Base-by-base conservation (phyloP, 2,888 invertebrate species). In the Syrphus vitripennis region DNA sequence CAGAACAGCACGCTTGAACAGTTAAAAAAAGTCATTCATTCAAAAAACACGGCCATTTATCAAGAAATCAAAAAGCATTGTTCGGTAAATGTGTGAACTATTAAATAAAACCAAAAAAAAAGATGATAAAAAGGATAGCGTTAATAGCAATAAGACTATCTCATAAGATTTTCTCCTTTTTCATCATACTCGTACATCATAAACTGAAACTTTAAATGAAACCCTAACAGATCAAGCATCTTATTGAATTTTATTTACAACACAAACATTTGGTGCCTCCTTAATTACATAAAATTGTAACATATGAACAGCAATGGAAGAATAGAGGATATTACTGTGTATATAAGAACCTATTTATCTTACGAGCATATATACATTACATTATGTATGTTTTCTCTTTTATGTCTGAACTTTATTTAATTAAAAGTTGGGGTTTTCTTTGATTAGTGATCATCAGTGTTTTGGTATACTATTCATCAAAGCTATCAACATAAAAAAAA, bases 351-450 rank as follows among this genome's bases (percentile, higher is more conserved):
- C 63, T 63, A 63, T 24, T 29, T 37, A 37, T 59, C 12, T 31
- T 31, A 21, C 34, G 21, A 16, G 26, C 19, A 50, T 19, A 4
- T 21, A 3, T 26, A 3, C 2, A 2, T 3, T 9, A 37, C 24
- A 26, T 14, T 9, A n/a, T 29, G n/a, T n/a, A 50, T 67, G 21
- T 67, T 50, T 67, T 67, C 29, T 19, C 12, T 55, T 70, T 55
- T 70, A 71, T 84, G 65, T 71, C 53, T 50, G 37, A 81, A 86
- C 74, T 82, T 82, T 72, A 86, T 86, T 86, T 86, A 86, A 86
- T 86, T 86, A 86, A 86, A 86, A 86, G 77, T 86, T 86, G 77
- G 70, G 77, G 57, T 74, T 63, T 77, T 77, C 81, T 86, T 81
- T 86, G 84, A 86, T 86, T 86, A 77, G 81, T 67, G 81, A 76